Base-by-base conservation (phyloP, 2,113 vertebrate species). In the Electrona antarctica region DNA sequence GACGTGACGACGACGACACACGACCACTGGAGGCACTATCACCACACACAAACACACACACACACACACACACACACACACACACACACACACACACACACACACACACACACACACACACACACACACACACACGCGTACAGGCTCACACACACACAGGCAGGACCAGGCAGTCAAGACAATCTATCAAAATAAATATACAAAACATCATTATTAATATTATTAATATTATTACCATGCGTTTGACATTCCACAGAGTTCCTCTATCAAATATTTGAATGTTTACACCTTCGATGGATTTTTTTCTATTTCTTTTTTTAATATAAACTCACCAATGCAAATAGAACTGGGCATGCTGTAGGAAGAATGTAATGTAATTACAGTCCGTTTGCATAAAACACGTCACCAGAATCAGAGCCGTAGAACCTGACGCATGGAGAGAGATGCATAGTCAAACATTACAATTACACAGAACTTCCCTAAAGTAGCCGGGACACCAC, bases 361-460 rank as follows among this genome's bases (percentile, higher is more conserved):
- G 87, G 77, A 78, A 79, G 74, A 65, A 90, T 80, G 78, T 21
- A 21, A 41, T 41, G 5, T 41, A 2, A 41, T 41, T 83, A 82
- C 76, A 85, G 81, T 85, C 61, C 47, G 59, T 84, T 86, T 86
- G 86, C 82, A 86, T 78, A 82, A 87, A 85, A 73, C 76, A 86
- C 87, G 64, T 88, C 71, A 89, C 79, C 81, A 86, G 83, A 87
- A 90, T 76, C 74, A 81, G 33, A 6, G 33, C 5, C 33, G 33
- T 41, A 41, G 33, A 41, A 91, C 90, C 92, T 91, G 90, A 91
- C 91, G 88, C 73, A 78, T 61, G 67, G 76, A 80, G 67, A 73
- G 67, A 73, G 67, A 71, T 97, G 95, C 97, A 98, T 96, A 97
- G 95, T 95, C 21, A 93, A 89, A 92, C 93, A 88, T 90, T 90